Evolutionary conservation across 1,140 invertebrate species (phyloP).

Genomic region (Pachyrhynchus sulphureomaculatus): DNA sequence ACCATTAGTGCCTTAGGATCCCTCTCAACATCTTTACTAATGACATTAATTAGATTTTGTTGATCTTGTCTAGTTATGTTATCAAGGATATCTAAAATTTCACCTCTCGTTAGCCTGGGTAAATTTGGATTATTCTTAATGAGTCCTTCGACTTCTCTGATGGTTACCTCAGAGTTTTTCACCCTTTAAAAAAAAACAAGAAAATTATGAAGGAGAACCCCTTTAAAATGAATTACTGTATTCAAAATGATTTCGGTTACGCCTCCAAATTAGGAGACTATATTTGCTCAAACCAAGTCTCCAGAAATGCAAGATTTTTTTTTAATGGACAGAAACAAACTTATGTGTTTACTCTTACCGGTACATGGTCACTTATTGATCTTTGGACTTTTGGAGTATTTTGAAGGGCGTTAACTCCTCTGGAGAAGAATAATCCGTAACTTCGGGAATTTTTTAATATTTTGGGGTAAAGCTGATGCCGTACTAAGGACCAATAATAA

Average conservation of each 20-base stretch:
- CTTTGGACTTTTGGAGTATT: slow-evolving; percentile 5
- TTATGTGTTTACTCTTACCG: neutral
- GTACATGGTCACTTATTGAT: neutral
- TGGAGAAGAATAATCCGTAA: slow-evolving; percentile 12
- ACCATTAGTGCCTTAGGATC: slow-evolving; percentile 56
- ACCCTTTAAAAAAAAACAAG: no score
- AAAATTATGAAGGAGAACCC: neutral
- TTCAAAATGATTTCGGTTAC: no score
- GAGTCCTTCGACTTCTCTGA: slow-evolving; percentile 58
- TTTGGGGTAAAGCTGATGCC: neutral
- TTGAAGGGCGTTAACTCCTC: slow-evolving; percentile 18
- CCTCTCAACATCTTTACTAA: slow-evolving; percentile 25
- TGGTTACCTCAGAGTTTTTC: slow-evolving; percentile 54
- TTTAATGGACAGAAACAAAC: no score
- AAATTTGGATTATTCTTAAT: slow-evolving; percentile 54
- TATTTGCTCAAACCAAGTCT: neutral
- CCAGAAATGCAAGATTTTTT: no score
- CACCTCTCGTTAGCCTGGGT: slow-evolving; percentile 56
- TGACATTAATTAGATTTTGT: slow-evolving; percentile 2
- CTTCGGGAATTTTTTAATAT: neutral
- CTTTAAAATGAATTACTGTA: neutral
- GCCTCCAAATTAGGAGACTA: no score
- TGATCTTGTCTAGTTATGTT: slow-evolving; percentile 56
- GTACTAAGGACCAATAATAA: neutral
- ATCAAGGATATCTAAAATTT: slow-evolving; percentile 59